Conservation (phyloP, 2,888 invertebrate species). For the Brachypterus glaber region DNA sequence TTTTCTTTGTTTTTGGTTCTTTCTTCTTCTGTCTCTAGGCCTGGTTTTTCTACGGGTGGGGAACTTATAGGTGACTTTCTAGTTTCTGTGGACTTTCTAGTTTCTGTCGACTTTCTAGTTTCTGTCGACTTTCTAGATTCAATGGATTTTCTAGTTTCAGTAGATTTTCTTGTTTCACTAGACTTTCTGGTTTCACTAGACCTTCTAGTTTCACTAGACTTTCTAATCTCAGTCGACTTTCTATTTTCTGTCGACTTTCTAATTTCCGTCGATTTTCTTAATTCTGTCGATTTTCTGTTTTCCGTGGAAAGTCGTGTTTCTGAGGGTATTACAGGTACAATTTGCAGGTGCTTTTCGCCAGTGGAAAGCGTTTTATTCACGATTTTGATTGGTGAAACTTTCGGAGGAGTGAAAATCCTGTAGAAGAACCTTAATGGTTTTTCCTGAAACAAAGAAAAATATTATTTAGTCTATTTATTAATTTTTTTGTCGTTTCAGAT, state of each 20-base stretch:
- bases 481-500: no score
- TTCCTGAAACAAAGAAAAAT: conserved; percentile 41
- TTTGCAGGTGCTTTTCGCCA: conserved; percentile 38
- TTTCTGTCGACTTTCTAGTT: no score
- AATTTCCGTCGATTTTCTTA: conserved; percentile 17
- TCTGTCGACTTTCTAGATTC: no score
- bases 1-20: conserved; percentile 30
- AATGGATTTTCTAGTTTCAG: no score
- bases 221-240: conserved; percentile 5
- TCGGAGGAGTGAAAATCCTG: conserved; percentile 44
- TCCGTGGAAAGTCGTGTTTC: conserved; percentile 9
- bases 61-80: no score
- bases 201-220: conserved; percentile 13
- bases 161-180: conserved; percentile 13
- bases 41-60: no score
- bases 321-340: conserved; percentile 31
- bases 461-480: no score
- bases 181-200: conserved; percentile 9
- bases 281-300: conserved; percentile 7
- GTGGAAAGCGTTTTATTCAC: conserved; percentile 34
- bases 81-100: no score
- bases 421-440: conserved; percentile 58
- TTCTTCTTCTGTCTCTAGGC: conserved; percentile 27
- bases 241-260: conserved; percentile 9
- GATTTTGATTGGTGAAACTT: conserved; percentile 37